A percentile compares a stretch with the other conserved stretches of the same genome.
Conservation (phyloP, 92 coral and sea anemone genomes). For the Umimayanthus chanpuru region DNA sequence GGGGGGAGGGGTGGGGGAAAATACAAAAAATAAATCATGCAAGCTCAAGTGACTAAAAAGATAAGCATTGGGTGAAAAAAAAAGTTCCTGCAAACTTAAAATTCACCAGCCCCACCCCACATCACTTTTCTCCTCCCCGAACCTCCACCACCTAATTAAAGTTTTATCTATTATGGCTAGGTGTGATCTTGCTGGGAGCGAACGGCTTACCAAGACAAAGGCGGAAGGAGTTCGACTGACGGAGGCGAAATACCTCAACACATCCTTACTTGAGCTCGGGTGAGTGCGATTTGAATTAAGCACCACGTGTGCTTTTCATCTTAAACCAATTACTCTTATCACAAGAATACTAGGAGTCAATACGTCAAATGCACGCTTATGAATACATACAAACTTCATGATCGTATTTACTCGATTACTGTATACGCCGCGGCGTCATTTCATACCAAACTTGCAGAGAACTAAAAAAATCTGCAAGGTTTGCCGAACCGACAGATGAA, state of each 20-base stretch:
- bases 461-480: no score
- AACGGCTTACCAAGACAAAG: conserved; percentile 84
- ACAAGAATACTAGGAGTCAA: background rate
- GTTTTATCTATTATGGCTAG: conserved; percentile 21
- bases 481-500: no score
- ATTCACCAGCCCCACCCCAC: no score
- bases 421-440: no score
- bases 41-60: no score
- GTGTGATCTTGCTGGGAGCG: conserved; percentile 95
- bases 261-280: conserved; percentile 93
- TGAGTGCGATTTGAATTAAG: conserved; percentile 38
- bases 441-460: no score
- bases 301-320: background rate
- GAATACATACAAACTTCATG: background rate
- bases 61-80: no score
- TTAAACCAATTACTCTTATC: background rate
- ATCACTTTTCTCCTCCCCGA: no score
- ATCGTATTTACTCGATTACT: no score
- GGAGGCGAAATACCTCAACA: conserved; percentile 82
- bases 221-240: conserved; percentile 91
- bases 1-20: no score
- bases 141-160: background rate
- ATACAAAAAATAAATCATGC: no score
- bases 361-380: background rate
- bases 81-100: no score